These are phyloP conservation scores for Zygaena filipendulae DNA, from an alignment of 2,888 invertebrate species.

Conservation along the genomic window DNA sequence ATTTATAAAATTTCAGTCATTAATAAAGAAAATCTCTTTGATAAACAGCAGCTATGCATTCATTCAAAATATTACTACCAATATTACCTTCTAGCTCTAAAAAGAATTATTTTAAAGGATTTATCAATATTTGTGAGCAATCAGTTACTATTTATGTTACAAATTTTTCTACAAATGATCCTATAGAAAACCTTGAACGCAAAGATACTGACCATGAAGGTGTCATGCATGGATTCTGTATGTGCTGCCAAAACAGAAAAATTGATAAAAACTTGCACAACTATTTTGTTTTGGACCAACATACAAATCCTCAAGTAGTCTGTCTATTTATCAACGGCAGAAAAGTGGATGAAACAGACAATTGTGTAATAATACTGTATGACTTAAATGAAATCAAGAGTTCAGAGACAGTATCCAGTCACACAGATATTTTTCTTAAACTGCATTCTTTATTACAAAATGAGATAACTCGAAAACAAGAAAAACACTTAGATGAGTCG, in stretches of 20 bases:
- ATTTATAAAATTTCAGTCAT: no score
- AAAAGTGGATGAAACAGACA: conserved; percentile 19
- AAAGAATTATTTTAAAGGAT: conserved; percentile 34
- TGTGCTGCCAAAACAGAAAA: conserved; percentile 15
- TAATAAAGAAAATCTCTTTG: no score
- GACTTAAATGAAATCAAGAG: conserved; percentile 37
- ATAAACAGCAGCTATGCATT: no score
- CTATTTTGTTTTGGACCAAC: conserved; percentile 23
- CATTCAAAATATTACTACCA: conserved; percentile 33
- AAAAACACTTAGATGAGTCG: conserved; percentile 14
- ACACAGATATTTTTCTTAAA: conserved; percentile 29
- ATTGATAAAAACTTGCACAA: conserved; percentile 18
- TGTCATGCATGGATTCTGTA: conserved; percentile 31
- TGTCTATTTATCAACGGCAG: conserved; percentile 29
- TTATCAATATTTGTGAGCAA: conserved; percentile 20
- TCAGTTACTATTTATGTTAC: conserved; percentile 34
- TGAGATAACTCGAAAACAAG: no score
- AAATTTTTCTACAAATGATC: conserved; percentile 21
- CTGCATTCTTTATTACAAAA: conserved; percentile 32
- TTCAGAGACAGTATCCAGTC: conserved; percentile 34
- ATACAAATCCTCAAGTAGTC: conserved; percentile 21
- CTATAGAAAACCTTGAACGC: conserved; percentile 17
- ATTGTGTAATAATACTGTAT: conserved; percentile 39
- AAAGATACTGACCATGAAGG: conserved; percentile 16
- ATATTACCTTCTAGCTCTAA: conserved; percentile 18